Conservation (phyloP, 2,797 vertebrate genomes). For the Selene dorsalis region DNA sequence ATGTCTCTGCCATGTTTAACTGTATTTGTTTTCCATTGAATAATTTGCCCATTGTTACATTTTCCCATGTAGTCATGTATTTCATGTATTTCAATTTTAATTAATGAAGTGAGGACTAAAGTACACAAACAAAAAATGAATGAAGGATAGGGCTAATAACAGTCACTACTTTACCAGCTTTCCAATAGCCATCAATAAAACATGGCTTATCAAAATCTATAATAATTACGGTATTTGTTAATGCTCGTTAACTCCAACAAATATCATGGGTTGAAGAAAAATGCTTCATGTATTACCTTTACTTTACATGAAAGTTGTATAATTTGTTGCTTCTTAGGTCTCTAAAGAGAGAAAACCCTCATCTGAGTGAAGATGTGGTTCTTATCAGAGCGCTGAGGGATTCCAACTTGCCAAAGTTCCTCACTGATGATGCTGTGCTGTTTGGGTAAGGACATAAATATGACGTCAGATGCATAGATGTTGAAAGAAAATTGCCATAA, state of each 20-base stretch:
- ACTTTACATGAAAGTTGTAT: background rate
- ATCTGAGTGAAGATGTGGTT: slow-evolving; percentile 89
- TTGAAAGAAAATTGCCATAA: background rate
- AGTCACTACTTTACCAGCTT: no score
- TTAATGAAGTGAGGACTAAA: no score
- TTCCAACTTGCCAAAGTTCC: slow-evolving; percentile 90
- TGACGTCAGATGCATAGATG: background rate
- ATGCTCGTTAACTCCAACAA: background rate
- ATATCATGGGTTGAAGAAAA: background rate
- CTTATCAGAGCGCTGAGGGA: slow-evolving; percentile 90
- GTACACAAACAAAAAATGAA: no score
- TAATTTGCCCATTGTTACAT: background rate
- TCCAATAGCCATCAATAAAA: background rate
- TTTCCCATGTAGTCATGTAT: background rate
- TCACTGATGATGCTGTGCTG: slow-evolving; percentile 86
- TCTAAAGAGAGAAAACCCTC: slow-evolving; percentile 88
- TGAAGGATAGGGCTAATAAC: background rate
- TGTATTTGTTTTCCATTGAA: slow-evolving; percentile 30
- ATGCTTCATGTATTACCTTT: background rate
- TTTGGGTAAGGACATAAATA: slow-evolving; percentile 81
- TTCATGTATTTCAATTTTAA: background rate
- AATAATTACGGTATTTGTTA: slow-evolving; percentile 11
- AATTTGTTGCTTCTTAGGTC: slow-evolving; percentile 78
- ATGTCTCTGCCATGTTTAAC: background rate
- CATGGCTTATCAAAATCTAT: no score